A percentile compares a stretch with the other conserved stretches of the same genome.
Evolutionary conservation across 2,797 vertebrate species (phyloP).

Genomic region (Thalassophryne amazonica): DNA sequence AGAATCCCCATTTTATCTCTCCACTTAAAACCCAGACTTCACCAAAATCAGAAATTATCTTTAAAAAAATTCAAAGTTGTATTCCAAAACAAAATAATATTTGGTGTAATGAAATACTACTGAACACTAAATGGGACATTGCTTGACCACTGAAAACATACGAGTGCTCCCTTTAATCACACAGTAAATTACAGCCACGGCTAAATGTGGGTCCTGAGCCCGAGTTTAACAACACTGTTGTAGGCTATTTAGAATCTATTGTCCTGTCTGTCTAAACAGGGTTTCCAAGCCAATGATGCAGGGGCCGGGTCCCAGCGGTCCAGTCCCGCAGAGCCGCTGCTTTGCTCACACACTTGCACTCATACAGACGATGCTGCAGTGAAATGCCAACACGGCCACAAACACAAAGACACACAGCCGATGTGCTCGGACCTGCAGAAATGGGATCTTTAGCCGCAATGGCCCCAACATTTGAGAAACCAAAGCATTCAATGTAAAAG

Average conservation of each 20-base stretch:
- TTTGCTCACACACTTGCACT: constrained; percentile 25
- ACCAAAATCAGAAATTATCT: too few species aligned
- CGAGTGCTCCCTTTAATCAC: not conserved
- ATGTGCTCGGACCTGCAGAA: constrained; percentile 85
- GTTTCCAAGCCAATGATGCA: constrained; percentile 56
- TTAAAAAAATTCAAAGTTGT: too few species aligned
- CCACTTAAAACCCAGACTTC: too few species aligned
- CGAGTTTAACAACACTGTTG: constrained; percentile 19
- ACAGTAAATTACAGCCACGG: not conserved
- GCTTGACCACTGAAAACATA: not conserved
- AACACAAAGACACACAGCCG: too few species aligned
- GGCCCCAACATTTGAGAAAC: constrained; percentile 81
- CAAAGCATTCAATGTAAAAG: not conserved
- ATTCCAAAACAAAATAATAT: not conserved
- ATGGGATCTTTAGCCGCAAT: constrained; percentile 90
- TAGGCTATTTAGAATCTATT: constrained; percentile 46
- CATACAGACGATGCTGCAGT: constrained; percentile 27
- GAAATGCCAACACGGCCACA: too few species aligned
- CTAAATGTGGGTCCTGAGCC: constrained; percentile 3
- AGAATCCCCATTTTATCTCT: too few species aligned
- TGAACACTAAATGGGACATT: not conserved
- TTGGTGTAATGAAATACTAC: not conserved
- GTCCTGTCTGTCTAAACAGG: constrained; percentile 52
- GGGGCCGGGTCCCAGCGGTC: constrained; percentile 55
- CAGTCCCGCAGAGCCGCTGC: constrained; percentile 36